phyloP scores from a whole-genome alignment of 2,888 invertebrate genomes.

The Microctonus brassicae region DNA sequence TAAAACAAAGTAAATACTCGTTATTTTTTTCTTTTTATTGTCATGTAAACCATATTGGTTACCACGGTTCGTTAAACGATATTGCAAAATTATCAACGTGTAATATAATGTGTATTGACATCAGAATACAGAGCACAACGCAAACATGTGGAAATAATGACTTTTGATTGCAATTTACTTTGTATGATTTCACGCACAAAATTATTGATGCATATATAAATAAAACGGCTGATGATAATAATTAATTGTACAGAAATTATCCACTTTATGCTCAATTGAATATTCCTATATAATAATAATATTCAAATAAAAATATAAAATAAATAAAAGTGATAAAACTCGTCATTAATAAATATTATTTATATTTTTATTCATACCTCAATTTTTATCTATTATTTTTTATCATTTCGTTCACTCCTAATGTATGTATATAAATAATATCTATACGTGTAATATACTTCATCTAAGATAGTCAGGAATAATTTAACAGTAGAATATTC shows the following conservation, averaged over 20 bases:
- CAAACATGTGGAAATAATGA: constrained; percentile 13
- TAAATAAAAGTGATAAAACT: background rate
- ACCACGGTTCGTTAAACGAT: background rate
- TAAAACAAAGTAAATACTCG: no score
- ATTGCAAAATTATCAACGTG: background rate
- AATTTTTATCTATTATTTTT: background rate
- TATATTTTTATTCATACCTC: background rate
- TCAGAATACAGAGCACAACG: background rate
- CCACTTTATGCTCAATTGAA: background rate
- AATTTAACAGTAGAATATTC: constrained; percentile 66
- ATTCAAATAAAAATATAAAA: no score
- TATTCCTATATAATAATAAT: background rate
- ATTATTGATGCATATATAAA: background rate
- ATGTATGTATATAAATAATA: background rate
- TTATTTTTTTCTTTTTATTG: background rate
- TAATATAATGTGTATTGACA: background rate
- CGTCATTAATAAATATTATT: background rate
- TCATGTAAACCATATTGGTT: background rate
- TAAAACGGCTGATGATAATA: background rate
- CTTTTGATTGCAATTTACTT: constrained; percentile 16
- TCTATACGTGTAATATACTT: constrained; percentile 16
- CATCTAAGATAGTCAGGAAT: constrained; percentile 60
- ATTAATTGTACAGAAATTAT: background rate
- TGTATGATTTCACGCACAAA: constrained; percentile 13
- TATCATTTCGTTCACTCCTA: background rate